Conservation (phyloP, 2,113 vertebrate genomes). For the Neoarius graeffei region DNA sequence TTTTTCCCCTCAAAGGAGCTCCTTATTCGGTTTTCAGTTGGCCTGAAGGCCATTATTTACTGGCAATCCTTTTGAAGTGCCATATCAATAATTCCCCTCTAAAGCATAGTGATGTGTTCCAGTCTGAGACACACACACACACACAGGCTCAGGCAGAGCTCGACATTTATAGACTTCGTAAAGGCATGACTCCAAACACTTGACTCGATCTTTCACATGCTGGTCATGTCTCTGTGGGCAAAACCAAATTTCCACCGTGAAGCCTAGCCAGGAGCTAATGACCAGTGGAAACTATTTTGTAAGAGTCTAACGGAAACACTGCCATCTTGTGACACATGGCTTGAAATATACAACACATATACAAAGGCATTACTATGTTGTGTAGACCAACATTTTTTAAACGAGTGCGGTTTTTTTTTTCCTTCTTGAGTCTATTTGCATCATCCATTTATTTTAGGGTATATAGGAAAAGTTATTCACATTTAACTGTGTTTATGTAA, state of each 20-base stretch:
- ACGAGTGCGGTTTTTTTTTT: not conserved
- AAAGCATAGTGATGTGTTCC: constrained; percentile 41
- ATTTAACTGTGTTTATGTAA: not conserved
- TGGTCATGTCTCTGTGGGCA: constrained; percentile 68
- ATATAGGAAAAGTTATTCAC: not conserved
- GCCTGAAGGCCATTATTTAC: constrained; percentile 2
- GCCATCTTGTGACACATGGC: constrained; percentile 48
- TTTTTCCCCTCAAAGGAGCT: not conserved
- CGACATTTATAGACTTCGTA: constrained; percentile 50
- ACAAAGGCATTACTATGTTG: constrained; percentile 40
- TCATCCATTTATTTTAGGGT: constrained; percentile 11
- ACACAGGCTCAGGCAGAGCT: constrained; percentile 34
- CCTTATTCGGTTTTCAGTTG: not conserved
- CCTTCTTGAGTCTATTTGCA: not conserved
- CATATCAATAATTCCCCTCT: constrained; percentile 26
- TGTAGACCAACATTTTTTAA: not conserved
- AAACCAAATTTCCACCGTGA: constrained; percentile 68
- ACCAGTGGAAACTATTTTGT: constrained; percentile 72
- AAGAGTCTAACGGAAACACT: constrained; percentile 57
- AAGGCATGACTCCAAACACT: constrained; percentile 49
- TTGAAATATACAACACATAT: constrained; percentile 37
- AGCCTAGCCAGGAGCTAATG: constrained; percentile 61
- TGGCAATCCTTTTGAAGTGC: constrained; percentile 5
- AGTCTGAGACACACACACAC: constrained; percentile 28
- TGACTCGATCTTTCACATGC: constrained; percentile 63